phyloP scores from a whole-genome alignment of 2,888 invertebrate species.

The Ferdinandea cuprea region DNA sequence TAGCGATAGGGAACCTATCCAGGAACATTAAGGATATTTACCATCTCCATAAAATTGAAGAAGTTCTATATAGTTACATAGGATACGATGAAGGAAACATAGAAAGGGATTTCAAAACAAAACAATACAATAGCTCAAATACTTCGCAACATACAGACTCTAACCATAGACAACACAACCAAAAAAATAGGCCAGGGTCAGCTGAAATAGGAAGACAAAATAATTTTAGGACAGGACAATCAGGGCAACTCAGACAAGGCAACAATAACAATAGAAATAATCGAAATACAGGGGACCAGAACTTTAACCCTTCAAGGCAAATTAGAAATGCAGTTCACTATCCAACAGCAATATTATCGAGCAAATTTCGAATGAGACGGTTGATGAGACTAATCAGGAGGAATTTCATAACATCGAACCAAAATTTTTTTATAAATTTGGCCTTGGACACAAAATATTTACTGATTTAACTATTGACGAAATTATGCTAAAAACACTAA shows the following conservation, averaged over 20 bases:
- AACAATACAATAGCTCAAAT: too few species aligned
- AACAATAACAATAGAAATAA: too few species aligned
- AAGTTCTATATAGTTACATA: constrained; percentile 29
- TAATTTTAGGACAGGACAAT: too few species aligned
- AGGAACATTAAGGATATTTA: constrained; percentile 25
- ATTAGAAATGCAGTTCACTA: too few species aligned
- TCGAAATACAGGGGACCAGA: too few species aligned
- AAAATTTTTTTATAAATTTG: not conserved
- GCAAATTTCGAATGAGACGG: too few species aligned
- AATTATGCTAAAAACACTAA: not conserved
- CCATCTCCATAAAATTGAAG: constrained; percentile 29
- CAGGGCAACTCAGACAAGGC: too few species aligned
- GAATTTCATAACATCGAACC: not conserved
- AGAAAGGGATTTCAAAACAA: not conserved
- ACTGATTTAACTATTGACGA: not conserved
- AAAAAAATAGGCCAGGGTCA: too few species aligned
- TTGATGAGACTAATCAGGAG: not conserved
- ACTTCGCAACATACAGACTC: too few species aligned
- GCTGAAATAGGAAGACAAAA: too few species aligned
- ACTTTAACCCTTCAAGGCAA: too few species aligned
- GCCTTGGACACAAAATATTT: not conserved
- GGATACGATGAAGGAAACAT: constrained; percentile 24
- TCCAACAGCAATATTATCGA: not conserved
- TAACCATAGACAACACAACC: too few species aligned
- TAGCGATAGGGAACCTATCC: constrained; percentile 22